Percentiles rank a stretch among this genome's conserved stretches.
Conservation (phyloP, 2,113 vertebrate species). For the Engystomops pustulosus region DNA sequence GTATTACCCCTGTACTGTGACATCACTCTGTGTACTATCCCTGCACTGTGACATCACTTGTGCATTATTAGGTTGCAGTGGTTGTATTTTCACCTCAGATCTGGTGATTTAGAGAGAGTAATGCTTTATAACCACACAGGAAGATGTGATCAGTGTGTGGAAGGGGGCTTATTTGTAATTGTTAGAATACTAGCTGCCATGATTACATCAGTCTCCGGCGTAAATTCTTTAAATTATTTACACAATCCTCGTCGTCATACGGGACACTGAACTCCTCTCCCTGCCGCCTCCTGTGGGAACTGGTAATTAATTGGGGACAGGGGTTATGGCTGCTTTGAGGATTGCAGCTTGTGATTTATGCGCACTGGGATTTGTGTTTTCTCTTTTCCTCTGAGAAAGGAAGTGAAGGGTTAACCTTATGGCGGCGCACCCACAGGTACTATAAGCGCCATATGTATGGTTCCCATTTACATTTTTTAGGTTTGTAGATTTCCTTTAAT, state of each 20-base stretch:
- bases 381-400: neutral
- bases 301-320: neutral
- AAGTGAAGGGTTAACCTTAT: constrained; percentile 20
- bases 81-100: no score
- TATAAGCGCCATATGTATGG: constrained; percentile 4
- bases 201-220: neutral
- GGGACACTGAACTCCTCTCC: constrained; percentile 11
- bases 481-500: constrained; percentile 35
- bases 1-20: neutral
- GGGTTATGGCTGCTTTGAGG: neutral
- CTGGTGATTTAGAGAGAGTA: no score
- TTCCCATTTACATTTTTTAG: constrained; percentile 47
- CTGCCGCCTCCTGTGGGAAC: neutral
- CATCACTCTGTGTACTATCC: neutral
- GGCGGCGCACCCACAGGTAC: neutral
- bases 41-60: neutral
- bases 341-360: neutral
- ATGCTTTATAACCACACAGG: no score
- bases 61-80: neutral
- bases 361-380: neutral
- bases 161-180: no score
- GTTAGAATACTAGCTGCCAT: neutral
- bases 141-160: no score
- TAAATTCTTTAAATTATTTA: neutral
- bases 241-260: neutral